Conservation (phyloP, 2,888 invertebrate species). For the Aromia moschata region DNA sequence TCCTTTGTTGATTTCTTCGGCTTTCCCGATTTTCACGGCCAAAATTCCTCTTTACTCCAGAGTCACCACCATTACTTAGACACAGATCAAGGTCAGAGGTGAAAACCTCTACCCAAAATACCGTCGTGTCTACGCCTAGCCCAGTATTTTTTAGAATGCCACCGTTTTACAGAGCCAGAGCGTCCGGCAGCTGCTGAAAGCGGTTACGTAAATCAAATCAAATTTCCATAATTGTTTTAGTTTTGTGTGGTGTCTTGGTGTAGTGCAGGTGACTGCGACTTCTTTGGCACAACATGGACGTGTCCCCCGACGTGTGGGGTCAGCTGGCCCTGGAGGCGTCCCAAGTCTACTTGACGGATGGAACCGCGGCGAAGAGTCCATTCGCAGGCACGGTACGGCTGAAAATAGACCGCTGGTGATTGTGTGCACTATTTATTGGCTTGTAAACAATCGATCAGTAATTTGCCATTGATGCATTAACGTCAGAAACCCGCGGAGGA, state of each 20-base stretch:
- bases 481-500: too few relatives aligned
- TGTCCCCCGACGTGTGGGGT: constrained; percentile 81
- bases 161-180: constrained; percentile 19
- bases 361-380: constrained; percentile 80
- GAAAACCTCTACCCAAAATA: background rate
- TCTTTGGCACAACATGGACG: constrained; percentile 45
- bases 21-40: too few relatives aligned
- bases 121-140: background rate
- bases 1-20: too few relatives aligned
- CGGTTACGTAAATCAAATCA: constrained; percentile 27
- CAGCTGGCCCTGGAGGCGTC: constrained; percentile 88
- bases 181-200: background rate
- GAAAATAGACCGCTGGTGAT: constrained; percentile 14
- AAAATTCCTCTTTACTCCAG: too few relatives aligned
- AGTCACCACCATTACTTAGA: background rate
- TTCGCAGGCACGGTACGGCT: constrained; percentile 82
- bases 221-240: background rate
- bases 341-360: constrained; percentile 85
- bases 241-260: constrained; percentile 5
- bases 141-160: constrained; percentile 46
- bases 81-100: background rate
- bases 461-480: background rate
- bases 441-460: background rate
- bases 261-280: background rate
- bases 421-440: background rate